Evolutionary conservation across 2,113 vertebrate genomes (phyloP).

Genomic region (Tricholaema leucomelas): DNA sequence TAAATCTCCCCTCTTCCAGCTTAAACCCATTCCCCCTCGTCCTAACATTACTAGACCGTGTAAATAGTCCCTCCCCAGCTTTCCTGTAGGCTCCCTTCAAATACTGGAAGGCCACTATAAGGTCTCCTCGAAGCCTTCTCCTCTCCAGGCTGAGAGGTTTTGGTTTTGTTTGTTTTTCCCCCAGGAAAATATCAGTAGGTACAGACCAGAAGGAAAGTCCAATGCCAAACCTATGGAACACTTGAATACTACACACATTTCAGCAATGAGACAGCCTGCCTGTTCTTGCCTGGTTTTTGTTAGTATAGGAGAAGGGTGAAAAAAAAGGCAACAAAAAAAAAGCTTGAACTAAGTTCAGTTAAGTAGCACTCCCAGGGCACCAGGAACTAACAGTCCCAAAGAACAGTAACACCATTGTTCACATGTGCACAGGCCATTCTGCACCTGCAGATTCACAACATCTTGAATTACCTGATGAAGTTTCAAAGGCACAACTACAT

Average conservation of each 20-base stretch:
- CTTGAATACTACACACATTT: background rate
- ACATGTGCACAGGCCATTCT: background rate
- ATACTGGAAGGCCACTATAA: too few species aligned
- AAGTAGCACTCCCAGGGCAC: background rate
- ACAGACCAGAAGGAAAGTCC: background rate
- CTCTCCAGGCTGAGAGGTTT: too few species aligned
- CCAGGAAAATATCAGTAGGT: background rate
- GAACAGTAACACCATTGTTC: background rate
- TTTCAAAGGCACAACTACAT: conserved; percentile 86
- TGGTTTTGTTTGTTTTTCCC: background rate
- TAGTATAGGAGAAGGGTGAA: background rate
- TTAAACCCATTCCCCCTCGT: too few species aligned
- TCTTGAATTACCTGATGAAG: conserved; percentile 86
- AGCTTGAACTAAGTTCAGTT: background rate
- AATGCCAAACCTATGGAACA: background rate
- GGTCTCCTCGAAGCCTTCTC: too few species aligned
- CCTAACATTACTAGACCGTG: too few species aligned
- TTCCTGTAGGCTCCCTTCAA: too few species aligned
- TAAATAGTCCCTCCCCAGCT: too few species aligned
- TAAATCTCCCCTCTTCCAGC: too few species aligned
- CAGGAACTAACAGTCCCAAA: background rate
- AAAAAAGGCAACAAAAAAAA: too few species aligned
- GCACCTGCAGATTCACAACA: background rate
- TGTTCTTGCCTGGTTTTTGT: background rate
- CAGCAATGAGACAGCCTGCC: background rate